Conservation (phyloP, 2,113 vertebrate species). For the Nycticorax nycticorax region DNA sequence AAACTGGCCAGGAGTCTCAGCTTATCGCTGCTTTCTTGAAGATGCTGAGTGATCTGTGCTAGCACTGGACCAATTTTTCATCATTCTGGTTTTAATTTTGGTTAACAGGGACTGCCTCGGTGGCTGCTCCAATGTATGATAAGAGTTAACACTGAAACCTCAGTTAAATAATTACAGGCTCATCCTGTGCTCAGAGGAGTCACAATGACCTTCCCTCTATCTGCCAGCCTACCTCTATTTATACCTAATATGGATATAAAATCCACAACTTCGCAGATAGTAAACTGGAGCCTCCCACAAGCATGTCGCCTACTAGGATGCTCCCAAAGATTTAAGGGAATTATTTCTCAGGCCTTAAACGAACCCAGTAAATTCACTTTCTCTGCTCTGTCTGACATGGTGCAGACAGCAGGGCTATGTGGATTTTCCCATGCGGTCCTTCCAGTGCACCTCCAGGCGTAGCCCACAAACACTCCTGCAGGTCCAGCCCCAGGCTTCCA, state of each 20-base stretch:
- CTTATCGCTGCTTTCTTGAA: background rate
- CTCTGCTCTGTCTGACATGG: background rate
- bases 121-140: background rate
- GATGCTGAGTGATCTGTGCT: background rate
- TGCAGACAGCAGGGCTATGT: background rate
- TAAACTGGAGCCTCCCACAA: slow-evolving; percentile 9
- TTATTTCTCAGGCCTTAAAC: background rate
- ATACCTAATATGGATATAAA: slow-evolving; percentile 61
- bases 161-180: background rate
- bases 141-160: slow-evolving; percentile 11
- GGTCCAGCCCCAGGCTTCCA: background rate
- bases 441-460: background rate
- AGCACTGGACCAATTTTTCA: background rate
- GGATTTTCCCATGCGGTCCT: background rate
- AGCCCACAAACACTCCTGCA: background rate
- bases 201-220: slow-evolving; percentile 41
- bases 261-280: slow-evolving; percentile 29
- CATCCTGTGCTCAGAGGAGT: slow-evolving; percentile 37
- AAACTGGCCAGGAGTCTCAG: background rate
- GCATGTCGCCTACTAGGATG: background rate
- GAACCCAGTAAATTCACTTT: background rate
- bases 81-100: background rate
- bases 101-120: background rate
- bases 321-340: background rate
- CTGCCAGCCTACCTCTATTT: slow-evolving; percentile 57